phyloP scores from a whole-genome alignment of 2,888 invertebrate species.

The Eueremaeus valkanovi region DNA sequence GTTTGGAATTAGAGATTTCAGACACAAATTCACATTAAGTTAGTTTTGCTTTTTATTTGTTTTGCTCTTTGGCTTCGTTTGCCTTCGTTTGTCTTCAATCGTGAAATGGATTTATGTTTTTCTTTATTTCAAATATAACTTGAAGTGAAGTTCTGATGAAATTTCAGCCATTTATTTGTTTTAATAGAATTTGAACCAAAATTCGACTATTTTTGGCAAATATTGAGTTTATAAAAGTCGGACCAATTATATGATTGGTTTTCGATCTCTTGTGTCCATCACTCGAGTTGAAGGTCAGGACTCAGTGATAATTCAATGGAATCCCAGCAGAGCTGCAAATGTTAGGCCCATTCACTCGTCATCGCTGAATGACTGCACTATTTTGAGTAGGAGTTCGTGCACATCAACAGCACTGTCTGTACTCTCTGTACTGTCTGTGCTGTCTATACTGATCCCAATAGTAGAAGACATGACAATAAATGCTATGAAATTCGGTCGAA shows the following conservation, averaged over 20 bases:
- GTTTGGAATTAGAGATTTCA: too few relatives aligned
- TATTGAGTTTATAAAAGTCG: neutral
- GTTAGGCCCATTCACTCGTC: neutral
- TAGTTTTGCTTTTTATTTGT: too few relatives aligned
- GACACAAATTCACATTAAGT: too few relatives aligned
- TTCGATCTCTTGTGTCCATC: slow-evolving; percentile 1
- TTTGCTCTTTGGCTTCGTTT: neutral
- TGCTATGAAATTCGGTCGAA: neutral
- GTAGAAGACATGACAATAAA: neutral
- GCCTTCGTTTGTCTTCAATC: too few relatives aligned
- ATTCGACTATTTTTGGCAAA: neutral
- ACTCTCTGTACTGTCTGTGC: neutral
- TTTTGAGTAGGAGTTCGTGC: neutral
- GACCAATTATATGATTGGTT: slow-evolving; percentile 3
- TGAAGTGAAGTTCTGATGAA: neutral
- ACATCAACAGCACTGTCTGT: too few relatives aligned
- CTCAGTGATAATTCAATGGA: neutral
- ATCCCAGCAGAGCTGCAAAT: neutral
- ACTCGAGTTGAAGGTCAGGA: neutral
- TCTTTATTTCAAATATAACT: too few relatives aligned
- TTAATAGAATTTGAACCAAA: neutral
- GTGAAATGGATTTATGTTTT: too few relatives aligned
- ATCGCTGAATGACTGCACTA: neutral
- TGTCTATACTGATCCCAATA: neutral
- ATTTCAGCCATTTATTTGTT: neutral